A percentile compares a stretch with the other conserved stretches of the same genome.
Evolutionary conservation across 2,797 vertebrate species (phyloP).

Genomic region (Glossophaga mutica): DNA sequence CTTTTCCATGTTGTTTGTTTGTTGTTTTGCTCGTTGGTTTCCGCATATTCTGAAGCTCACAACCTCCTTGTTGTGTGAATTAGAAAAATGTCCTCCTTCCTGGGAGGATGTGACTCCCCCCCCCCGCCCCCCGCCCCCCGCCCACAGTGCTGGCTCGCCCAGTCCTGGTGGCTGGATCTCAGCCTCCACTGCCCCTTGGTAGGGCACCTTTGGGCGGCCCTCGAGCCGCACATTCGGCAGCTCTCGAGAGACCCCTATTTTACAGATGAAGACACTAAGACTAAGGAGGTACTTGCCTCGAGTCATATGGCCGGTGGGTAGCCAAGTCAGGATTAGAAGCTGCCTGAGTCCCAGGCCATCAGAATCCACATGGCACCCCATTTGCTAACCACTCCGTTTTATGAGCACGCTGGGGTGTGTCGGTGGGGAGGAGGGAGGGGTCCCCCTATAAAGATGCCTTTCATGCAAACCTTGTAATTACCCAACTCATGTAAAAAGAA

Average conservation of each 20-base stretch:
- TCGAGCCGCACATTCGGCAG: neutral
- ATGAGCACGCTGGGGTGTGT: neutral
- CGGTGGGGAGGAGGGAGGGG: neutral
- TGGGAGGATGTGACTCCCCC: neutral
- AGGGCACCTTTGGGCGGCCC: neutral
- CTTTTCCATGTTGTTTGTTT: neutral
- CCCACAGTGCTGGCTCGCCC: neutral
- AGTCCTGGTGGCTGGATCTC: neutral
- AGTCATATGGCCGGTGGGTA: neutral
- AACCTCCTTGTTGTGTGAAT: neutral
- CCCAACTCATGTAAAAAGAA: slow-evolving; percentile 82
- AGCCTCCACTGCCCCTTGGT: neutral
- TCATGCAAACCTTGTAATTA: slow-evolving; percentile 77
- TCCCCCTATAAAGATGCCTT: slow-evolving; percentile 66
- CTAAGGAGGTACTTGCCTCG: neutral
- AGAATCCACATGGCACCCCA: neutral
- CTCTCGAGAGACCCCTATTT: neutral
- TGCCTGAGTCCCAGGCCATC: neutral
- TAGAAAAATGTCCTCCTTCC: slow-evolving; percentile 43
- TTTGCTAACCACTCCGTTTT: neutral
- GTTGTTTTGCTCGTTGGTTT: neutral
- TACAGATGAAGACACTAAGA: neutral
- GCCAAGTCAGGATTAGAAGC: neutral
- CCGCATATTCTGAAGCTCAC: neutral
- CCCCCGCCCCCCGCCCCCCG: too few species aligned